phyloP scores from a whole-genome alignment of 2,888 invertebrate species.

The Sinelater perroti region DNA sequence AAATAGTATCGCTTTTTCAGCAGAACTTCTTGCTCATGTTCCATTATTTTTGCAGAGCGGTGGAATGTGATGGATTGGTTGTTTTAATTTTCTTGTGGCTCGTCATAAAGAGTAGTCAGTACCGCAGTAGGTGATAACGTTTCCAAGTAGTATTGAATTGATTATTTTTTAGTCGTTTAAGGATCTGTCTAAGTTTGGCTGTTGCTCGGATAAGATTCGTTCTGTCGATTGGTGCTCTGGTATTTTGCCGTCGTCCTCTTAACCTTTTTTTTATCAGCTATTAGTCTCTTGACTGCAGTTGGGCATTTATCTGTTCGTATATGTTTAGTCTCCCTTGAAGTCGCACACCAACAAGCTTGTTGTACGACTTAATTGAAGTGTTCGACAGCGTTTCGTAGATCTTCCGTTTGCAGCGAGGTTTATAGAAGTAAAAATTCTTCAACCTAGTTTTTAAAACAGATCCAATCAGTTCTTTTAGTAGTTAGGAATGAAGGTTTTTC shows the following conservation, averaged over 20 bases:
- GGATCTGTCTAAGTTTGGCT: slow-evolving; percentile 10
- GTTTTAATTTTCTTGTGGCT: no score
- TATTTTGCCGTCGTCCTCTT: slow-evolving; percentile 15
- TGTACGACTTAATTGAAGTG: neutral
- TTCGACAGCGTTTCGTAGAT: neutral
- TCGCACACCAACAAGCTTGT: slow-evolving; percentile 2
- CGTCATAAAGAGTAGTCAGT: no score
- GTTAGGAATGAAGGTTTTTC: neutral
- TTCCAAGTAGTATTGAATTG: no score
- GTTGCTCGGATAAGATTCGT: slow-evolving; percentile 11
- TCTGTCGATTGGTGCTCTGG: slow-evolving; percentile 10
- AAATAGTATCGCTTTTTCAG: no score
- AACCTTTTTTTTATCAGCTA: no score
- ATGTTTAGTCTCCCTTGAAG: slow-evolving; percentile 7
- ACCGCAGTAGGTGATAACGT: no score
- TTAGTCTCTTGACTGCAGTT: neutral
- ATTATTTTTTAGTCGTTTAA: slow-evolving; percentile 15
- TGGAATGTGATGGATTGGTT: no score
- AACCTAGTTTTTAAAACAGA: slow-evolving; percentile 4
- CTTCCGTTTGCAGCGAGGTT: slow-evolving; percentile 1
- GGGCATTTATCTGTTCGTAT: slow-evolving; percentile 2
- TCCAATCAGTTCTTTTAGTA: slow-evolving; percentile 2
- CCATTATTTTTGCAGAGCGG: no score
- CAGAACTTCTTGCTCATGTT: no score
- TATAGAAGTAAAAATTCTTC: slow-evolving; percentile 4